Evolutionary conservation across 92 coral and sea anemone genomes (phyloP), one percentile per base, ranked within the genome.

Genomic region (Palythoa heliodiscus): DNA sequence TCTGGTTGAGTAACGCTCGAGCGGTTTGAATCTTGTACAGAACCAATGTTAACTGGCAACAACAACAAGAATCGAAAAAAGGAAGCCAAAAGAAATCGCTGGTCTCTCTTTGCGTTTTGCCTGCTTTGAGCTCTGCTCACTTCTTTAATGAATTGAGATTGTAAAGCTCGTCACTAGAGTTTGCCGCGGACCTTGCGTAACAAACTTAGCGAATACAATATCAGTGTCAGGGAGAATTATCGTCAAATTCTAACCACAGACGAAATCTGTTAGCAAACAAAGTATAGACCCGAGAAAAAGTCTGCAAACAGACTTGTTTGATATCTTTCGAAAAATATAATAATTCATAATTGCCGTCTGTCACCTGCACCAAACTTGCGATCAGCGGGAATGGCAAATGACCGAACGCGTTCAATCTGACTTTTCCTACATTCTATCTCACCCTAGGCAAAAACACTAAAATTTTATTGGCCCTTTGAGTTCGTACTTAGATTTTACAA

Each of bases 271-370:
- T 43, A 43, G 74, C 84, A 80, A 80, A 80, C 73, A 80, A 80
- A 66, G 24, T 64, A 80, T 66, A 43, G 17, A 80, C 72, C 61
- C 60, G 58, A 64, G 74, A 80, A 80, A 80, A 80, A 80, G 74
- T 80, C 84, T 67, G 84, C 84, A 80, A 80, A 80, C 64, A 80
- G 40, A 22, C 70, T 66, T 80, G 75, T 80, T 80, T 80, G 84
- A 80, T 80, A 66, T 80, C 13, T 48, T 80, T 80, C 73, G 60
- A 80, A 66, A 29, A 20, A 40, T 48, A 14, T 40, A 66, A 80
- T 80, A 43, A 14, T 66, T 20, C 43, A 53, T 52, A 66, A 80
- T 80, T 80, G 75, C 38, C 40, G 37, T 60, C 6, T 69, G 74
- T 80, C 84, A 80, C 84, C 84, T 80, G 84, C 75, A 80, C 75